Evolutionary conservation across 2,113 vertebrate genomes (phyloP).

Genomic region (Lipophrys pholis): DNA sequence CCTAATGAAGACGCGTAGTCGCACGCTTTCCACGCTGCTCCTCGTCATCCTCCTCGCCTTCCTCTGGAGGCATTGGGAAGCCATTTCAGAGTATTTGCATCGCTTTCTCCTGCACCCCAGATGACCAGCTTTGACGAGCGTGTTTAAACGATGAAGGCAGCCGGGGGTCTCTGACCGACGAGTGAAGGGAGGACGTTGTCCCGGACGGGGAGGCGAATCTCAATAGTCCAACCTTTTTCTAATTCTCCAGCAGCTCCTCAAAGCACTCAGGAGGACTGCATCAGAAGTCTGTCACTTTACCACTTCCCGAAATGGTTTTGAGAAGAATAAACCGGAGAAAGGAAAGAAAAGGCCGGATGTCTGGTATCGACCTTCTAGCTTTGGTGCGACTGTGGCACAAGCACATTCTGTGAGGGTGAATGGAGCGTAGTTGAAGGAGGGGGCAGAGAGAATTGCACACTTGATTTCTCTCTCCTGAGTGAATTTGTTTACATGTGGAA

Average conservation of each 20-base stretch:
- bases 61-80: constrained; percentile 97
- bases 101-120: constrained; percentile 89
- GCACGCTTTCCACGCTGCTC: constrained; percentile 93
- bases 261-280: constrained; percentile 46
- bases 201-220: constrained; percentile 43
- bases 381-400: constrained; percentile 64
- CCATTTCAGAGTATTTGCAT: constrained; percentile 89
- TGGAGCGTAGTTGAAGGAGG: constrained; percentile 50
- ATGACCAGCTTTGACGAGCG: constrained; percentile 81
- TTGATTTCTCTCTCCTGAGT: constrained; percentile 76
- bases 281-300: constrained; percentile 61
- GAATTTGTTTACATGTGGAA: constrained; percentile 95
- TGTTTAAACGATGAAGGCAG: constrained; percentile 21
- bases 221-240: constrained; percentile 41
- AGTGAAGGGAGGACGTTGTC: constrained; percentile 44
- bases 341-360: constrained; percentile 20
- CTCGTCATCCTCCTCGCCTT: constrained; percentile 91
- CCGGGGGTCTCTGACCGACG: constrained; percentile 27
- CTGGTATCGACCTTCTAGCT: constrained; percentile 54
- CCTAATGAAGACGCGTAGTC: constrained; percentile 95
- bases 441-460: constrained; percentile 70
- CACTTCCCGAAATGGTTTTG: constrained; percentile 48
- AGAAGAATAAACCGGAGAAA: constrained; percentile 13
- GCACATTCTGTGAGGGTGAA: constrained; percentile 47
- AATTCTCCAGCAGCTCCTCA: constrained; percentile 38